These are phyloP conservation scores for Dicroscelio sp. DNA, from an alignment of 2,888 invertebrate species.

Conservation along the genomic window DNA sequence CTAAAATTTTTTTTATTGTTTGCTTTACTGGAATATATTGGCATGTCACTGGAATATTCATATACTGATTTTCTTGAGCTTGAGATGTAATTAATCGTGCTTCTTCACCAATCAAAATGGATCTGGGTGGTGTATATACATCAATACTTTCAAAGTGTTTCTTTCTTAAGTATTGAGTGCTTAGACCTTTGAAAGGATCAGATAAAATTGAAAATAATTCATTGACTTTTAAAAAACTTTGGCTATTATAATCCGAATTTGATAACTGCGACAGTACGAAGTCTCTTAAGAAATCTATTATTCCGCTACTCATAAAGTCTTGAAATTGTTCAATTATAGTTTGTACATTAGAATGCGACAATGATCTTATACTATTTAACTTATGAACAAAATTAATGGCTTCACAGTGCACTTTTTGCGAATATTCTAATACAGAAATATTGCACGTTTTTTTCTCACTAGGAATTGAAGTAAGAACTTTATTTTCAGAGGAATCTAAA, in stretches of 20 bases:
- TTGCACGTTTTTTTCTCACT: background rate
- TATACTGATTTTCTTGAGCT: background rate
- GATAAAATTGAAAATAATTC: background rate
- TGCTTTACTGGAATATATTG: slow-evolving; percentile 38
- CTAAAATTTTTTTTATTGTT: slow-evolving; percentile 37
- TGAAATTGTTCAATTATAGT: background rate
- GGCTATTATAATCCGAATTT: background rate
- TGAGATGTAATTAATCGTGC: background rate
- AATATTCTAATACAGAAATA: background rate
- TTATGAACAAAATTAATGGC: background rate
- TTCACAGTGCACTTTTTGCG: background rate
- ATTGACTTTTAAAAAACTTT: background rate
- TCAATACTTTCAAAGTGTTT: background rate
- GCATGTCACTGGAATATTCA: slow-evolving; percentile 5
- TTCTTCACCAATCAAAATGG: background rate
- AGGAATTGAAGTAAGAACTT: no score
- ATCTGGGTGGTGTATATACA: background rate
- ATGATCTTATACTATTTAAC: background rate
- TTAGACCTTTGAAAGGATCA: background rate
- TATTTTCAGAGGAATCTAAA: no score
- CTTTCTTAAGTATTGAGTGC: background rate
- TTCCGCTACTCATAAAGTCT: background rate
- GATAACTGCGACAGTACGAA: background rate
- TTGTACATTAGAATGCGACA: slow-evolving; percentile 5
- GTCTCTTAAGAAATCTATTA: background rate